Percentiles rank a stretch among this genome's conserved stretches.
Evolutionary conservation across 2,888 invertebrate genomes (phyloP).

Genomic region (Thumatha senex): DNA sequence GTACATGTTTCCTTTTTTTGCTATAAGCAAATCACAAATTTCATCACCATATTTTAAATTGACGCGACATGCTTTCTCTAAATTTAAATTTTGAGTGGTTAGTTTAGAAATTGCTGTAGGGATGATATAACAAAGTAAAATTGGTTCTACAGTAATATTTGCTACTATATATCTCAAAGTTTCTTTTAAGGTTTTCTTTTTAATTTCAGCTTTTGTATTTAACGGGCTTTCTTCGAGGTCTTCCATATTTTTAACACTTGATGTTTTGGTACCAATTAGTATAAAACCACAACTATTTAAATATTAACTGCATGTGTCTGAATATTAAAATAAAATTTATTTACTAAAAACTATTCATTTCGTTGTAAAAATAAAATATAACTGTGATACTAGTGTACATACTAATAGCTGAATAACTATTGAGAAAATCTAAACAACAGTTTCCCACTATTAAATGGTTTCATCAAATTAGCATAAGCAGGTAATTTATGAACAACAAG

Average conservation of each 20-base stretch:
- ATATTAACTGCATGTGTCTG: too few species aligned
- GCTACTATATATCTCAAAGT: neutral
- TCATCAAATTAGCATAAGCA: too few species aligned
- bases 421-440: too few species aligned
- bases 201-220: neutral
- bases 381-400: too few species aligned
- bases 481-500: too few species aligned
- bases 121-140: neutral
- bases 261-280: too few species aligned
- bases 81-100: neutral
- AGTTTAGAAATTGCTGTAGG: neutral
- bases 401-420: too few species aligned
- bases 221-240: neutral
- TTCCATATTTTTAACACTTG: neutral
- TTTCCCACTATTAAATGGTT: too few species aligned
- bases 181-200: neutral
- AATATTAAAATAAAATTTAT: too few species aligned
- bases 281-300: too few species aligned
- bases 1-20: conserved; percentile 86
- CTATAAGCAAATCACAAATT: conserved; percentile 89
- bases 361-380: too few species aligned
- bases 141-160: neutral
- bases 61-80: neutral
- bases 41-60: conserved; percentile 51
- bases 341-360: too few species aligned